These are phyloP conservation scores for Chlorops oryzae DNA, from an alignment of 1,140 invertebrate species.

Conservation along the genomic window DNA sequence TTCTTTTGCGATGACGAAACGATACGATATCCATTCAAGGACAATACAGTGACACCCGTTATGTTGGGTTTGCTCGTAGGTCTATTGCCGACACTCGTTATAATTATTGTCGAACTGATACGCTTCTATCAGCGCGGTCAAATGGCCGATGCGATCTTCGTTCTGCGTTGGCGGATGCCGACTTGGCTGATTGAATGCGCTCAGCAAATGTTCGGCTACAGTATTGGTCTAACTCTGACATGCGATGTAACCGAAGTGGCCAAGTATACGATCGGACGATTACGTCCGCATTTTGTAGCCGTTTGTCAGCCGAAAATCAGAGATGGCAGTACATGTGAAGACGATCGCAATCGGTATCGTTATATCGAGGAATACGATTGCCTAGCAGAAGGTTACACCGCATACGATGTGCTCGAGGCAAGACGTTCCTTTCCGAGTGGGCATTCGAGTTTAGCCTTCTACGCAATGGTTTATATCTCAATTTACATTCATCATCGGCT, in stretches of 20 bases:
- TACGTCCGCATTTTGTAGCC: slow-evolving; percentile 85
- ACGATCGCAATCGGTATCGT: slow-evolving; percentile 52
- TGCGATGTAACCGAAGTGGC: slow-evolving; percentile 81
- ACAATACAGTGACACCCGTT: slow-evolving; percentile 71
- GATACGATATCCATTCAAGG: slow-evolving; percentile 73
- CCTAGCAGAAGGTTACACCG: slow-evolving; percentile 50
- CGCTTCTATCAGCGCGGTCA: slow-evolving; percentile 18
- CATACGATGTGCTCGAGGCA: slow-evolving; percentile 59
- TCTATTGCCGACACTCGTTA: slow-evolving; percentile 47
- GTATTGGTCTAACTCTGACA: slow-evolving; percentile 73
- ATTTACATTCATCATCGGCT: slow-evolving; percentile 75
- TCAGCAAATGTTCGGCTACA: slow-evolving; percentile 65
- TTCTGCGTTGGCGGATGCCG: slow-evolving; percentile 48
- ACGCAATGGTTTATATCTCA: slow-evolving; percentile 71
- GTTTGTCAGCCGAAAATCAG: slow-evolving; percentile 59
- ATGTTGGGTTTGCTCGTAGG: slow-evolving; percentile 70
- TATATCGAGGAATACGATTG: slow-evolving; percentile 65
- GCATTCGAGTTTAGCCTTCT: slow-evolving; percentile 72
- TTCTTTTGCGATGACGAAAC: slow-evolving; percentile 95
- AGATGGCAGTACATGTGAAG: slow-evolving; percentile 50
- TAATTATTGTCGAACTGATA: slow-evolving; percentile 32
- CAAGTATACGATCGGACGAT: slow-evolving; percentile 86
- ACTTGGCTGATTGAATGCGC: slow-evolving; percentile 64
- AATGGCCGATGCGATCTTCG: slow-evolving; percentile 3
- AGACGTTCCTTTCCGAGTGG: slow-evolving; percentile 76